A percentile compares a stretch with the other conserved stretches of the same genome.
phyloP scores from a whole-genome alignment of 2,888 invertebrate species.

The Tupiocoris notatus region DNA sequence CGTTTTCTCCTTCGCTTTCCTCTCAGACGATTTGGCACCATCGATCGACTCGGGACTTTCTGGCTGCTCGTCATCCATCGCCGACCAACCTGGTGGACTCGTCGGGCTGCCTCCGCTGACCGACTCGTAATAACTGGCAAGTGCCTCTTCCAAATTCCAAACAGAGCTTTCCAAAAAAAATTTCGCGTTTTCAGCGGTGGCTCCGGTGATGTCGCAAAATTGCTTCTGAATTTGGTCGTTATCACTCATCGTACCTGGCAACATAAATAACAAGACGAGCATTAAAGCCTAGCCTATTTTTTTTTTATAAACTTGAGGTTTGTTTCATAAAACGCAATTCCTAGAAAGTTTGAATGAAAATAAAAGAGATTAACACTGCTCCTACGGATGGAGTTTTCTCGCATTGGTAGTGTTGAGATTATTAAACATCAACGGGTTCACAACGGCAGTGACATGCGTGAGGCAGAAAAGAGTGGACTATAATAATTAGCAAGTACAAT shows the following conservation, averaged over 20 bases:
- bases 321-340: too few species aligned
- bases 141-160: slow-evolving; percentile 36
- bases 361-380: too few species aligned
- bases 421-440: too few species aligned
- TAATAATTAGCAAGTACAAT: too few species aligned
- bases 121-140: slow-evolving; percentile 41
- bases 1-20: slow-evolving; percentile 12
- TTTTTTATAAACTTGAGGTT: too few species aligned
- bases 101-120: slow-evolving; percentile 36
- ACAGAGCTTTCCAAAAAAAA: slow-evolving; percentile 37
- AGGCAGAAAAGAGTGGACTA: too few species aligned
- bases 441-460: too few species aligned
- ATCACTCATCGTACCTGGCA: slow-evolving; percentile 39
- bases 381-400: too few species aligned
- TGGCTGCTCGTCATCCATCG: slow-evolving; percentile 9
- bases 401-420: too few species aligned
- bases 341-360: too few species aligned
- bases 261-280: background rate
- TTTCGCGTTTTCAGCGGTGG: slow-evolving; percentile 12
- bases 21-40: slow-evolving; percentile 22
- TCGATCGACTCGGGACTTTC: slow-evolving; percentile 35
- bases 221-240: slow-evolving; percentile 33
- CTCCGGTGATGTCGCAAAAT: slow-evolving; percentile 38
- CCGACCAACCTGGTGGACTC: slow-evolving; percentile 5
- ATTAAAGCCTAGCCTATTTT: background rate